phyloP scores from a whole-genome alignment of 2,113 vertebrate genomes.

The Lepidothrix coronata region DNA sequence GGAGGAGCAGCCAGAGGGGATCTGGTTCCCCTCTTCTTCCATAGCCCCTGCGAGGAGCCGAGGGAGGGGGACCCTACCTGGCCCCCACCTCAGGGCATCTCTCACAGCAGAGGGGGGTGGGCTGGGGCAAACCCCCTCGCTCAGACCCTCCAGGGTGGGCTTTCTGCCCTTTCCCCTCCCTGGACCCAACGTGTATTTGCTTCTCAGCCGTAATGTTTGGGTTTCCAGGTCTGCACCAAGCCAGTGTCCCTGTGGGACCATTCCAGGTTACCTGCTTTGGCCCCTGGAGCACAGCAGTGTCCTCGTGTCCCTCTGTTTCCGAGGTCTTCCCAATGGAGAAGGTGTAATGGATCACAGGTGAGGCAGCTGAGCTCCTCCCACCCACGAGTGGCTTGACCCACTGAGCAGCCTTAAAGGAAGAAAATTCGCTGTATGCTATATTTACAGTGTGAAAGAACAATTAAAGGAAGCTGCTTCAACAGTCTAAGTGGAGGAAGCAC shows the following conservation, averaged over 20 bases:
- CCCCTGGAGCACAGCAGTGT: rapidly evolving
- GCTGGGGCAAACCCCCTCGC: not conserved
- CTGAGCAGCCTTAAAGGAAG: not conserved
- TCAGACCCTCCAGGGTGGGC: not conserved
- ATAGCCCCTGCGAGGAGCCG: not conserved
- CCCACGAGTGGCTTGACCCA: not conserved
- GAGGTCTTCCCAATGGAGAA: not conserved
- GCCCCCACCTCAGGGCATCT: rapidly evolving
- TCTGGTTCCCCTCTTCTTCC: rapidly evolving
- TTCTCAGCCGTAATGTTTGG: rapidly evolving
- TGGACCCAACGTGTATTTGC: rapidly evolving
- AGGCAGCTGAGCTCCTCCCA: not conserved
- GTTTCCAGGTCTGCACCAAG: not conserved
- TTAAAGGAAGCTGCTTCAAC: not conserved
- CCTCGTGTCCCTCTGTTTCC: rapidly evolving
- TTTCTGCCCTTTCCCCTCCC: not conserved
- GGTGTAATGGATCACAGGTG: not conserved
- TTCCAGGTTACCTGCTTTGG: rapidly evolving
- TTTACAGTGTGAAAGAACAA: slow-evolving; percentile 24
- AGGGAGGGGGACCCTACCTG: too few species aligned
- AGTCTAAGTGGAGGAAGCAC: not conserved
- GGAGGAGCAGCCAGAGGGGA: not conserved
- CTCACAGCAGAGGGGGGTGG: too few species aligned
- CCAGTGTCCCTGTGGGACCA: rapidly evolving
- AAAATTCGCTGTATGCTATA: not conserved